Percentiles rank a stretch among this genome's conserved stretches.
Evolutionary conservation across 2,113 vertebrate genomes (phyloP).

Genomic region (Hucho hucho): DNA sequence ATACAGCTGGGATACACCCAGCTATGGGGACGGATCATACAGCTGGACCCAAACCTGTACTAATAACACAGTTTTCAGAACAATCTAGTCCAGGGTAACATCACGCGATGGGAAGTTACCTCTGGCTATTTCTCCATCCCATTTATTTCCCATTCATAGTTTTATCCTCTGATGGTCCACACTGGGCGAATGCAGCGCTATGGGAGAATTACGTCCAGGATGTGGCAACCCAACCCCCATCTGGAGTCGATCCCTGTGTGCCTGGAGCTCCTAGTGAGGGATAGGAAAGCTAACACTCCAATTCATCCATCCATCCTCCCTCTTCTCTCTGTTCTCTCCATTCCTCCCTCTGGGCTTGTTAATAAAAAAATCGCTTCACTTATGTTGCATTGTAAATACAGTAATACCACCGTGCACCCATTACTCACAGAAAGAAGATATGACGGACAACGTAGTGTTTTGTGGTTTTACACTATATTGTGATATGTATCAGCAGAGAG

Average conservation of each 20-base stretch:
- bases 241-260: constrained; percentile 46
- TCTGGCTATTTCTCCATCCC: constrained; percentile 36
- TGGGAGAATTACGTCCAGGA: constrained; percentile 55
- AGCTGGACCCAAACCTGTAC: neutral
- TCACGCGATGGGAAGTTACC: constrained; percentile 43
- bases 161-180: constrained; percentile 10
- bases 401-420: neutral
- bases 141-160: constrained; percentile 61
- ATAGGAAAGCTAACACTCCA: constrained; percentile 15
- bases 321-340: neutral
- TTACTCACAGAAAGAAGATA: constrained; percentile 30
- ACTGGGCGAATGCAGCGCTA: constrained; percentile 23
- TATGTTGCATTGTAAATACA: constrained; percentile 14
- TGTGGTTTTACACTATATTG: constrained; percentile 14
- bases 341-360: constrained; percentile 26
- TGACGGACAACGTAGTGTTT: constrained; percentile 34
- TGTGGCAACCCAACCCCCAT: constrained; percentile 59
- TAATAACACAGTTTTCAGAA: neutral
- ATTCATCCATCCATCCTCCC: constrained; percentile 40
- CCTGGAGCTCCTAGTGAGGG: constrained; percentile 40
- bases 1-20: no score
- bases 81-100: constrained; percentile 4
- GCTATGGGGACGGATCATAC: no score
- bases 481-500: constrained; percentile 29
- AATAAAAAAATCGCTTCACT: neutral